These are phyloP conservation scores for Homarus americanus DNA, from an alignment of 1,140 invertebrate genomes.

Conservation along the genomic window DNA sequence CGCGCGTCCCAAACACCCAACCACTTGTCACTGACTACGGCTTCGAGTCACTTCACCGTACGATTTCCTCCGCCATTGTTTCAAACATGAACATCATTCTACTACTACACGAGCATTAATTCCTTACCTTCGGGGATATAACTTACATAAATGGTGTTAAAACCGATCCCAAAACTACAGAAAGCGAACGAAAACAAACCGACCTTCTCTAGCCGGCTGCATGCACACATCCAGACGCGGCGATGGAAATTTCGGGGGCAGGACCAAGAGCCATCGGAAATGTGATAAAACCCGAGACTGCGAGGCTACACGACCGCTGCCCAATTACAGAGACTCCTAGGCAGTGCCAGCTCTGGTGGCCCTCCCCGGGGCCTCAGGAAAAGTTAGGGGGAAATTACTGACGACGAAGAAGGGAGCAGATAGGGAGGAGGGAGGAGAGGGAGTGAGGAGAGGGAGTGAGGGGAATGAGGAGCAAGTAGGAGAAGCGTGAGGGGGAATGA, in stretches of 20 bases:
- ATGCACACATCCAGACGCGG: slow-evolving; percentile 36
- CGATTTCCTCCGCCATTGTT: not conserved
- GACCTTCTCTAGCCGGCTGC: not conserved
- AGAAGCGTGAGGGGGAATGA: not conserved
- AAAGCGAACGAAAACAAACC: not conserved
- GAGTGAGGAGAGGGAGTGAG: slow-evolving; percentile 17
- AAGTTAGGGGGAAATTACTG: slow-evolving; percentile 72
- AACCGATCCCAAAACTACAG: not conserved
- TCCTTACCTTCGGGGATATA: not conserved
- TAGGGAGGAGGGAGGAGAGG: not conserved
- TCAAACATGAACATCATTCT: no score
- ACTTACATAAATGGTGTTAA: not conserved
- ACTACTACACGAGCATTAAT: not conserved
- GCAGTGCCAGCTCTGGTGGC: slow-evolving; percentile 29
- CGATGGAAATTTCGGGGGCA: slow-evolving; percentile 72
- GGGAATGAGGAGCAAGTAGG: not conserved
- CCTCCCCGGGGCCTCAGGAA: slow-evolving; percentile 50
- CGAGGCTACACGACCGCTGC: slow-evolving; percentile 67
- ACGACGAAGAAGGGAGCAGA: slow-evolving; percentile 51
- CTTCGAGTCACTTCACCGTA: slow-evolving; percentile 27
- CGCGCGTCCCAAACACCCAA: slow-evolving; percentile 58
- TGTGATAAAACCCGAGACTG: slow-evolving; percentile 72
- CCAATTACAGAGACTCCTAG: slow-evolving; percentile 69
- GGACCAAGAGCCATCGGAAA: slow-evolving; percentile 71
- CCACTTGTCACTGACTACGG: slow-evolving; percentile 26